Evolutionary conservation across 2,797 vertebrate genomes (phyloP).

Genomic region (Sciurus vulgaris): DNA sequence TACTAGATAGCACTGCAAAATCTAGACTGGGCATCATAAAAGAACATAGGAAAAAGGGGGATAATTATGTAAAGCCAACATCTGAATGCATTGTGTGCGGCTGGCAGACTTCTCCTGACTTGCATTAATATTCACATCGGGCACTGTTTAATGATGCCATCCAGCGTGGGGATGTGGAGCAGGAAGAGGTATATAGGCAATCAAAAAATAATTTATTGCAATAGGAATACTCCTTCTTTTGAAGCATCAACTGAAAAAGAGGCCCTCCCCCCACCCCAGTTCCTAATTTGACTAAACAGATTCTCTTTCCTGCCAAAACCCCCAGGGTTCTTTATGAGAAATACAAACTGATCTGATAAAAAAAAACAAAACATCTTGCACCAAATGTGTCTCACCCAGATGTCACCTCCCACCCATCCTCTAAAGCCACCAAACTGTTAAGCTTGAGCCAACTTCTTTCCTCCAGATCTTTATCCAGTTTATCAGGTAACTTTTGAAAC

Average conservation of each 20-base stretch:
- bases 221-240: slow-evolving; percentile 78
- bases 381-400: slow-evolving; percentile 30
- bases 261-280: not conserved
- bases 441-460: not conserved
- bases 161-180: slow-evolving; percentile 74
- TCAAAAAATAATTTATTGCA: slow-evolving; percentile 85
- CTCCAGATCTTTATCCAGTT: not conserved
- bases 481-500: not conserved
- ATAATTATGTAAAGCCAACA: slow-evolving; percentile 83
- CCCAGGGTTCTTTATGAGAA: slow-evolving; percentile 68
- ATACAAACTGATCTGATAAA: slow-evolving; percentile 66
- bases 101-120: slow-evolving; percentile 78
- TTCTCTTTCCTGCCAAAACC: slow-evolving; percentile 73
- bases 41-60: slow-evolving; percentile 63
- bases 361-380: slow-evolving; percentile 62
- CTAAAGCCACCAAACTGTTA: not conserved
- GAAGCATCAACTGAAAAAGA: slow-evolving; percentile 73
- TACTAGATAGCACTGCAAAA: slow-evolving; percentile 64
- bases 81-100: slow-evolving; percentile 79
- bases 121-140: slow-evolving; percentile 84
- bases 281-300: slow-evolving; percentile 82
- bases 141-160: slow-evolving; percentile 83
- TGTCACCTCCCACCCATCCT: not conserved
- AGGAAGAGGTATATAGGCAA: slow-evolving; percentile 81
- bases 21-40: slow-evolving; percentile 73